Evolutionary conservation across 2,797 vertebrate genomes (phyloP).

Genomic region (Acestrorhynchus altus): DNA sequence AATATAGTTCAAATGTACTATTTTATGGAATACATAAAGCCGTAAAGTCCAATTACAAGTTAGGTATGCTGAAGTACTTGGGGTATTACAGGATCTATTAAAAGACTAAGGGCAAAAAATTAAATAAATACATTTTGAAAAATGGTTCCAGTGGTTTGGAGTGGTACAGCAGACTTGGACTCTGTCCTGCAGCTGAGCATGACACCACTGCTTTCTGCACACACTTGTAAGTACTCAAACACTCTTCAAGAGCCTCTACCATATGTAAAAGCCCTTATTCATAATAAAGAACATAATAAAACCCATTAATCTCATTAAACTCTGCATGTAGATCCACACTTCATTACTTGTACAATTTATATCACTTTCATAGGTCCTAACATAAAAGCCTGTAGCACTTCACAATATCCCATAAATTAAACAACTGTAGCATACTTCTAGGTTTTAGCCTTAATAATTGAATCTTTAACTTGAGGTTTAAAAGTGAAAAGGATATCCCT

Average conservation of each 20-base stretch:
- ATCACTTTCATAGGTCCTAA: too few species aligned
- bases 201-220: constrained; percentile 26
- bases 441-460: too few species aligned
- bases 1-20: constrained; percentile 52
- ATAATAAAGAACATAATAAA: background rate
- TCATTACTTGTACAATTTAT: too few species aligned
- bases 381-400: too few species aligned
- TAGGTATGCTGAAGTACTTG: constrained; percentile 51
- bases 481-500: too few species aligned
- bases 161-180: constrained; percentile 3
- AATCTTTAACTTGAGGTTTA: too few species aligned
- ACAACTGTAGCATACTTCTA: too few species aligned
- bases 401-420: too few species aligned
- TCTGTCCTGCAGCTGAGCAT: constrained; percentile 26
- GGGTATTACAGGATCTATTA: constrained; percentile 41
- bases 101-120: constrained; percentile 17
- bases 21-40: constrained; percentile 61
- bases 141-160: constrained; percentile 35
- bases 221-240: background rate
- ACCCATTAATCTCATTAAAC: too few species aligned
- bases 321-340: too few species aligned
- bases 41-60: constrained; percentile 56
- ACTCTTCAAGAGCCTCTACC: constrained; percentile 5
- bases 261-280: background rate
- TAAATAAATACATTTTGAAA: background rate